Evolutionary conservation across 2,888 invertebrate genomes (phyloP).

Genomic region (Dendrolimus houi): DNA sequence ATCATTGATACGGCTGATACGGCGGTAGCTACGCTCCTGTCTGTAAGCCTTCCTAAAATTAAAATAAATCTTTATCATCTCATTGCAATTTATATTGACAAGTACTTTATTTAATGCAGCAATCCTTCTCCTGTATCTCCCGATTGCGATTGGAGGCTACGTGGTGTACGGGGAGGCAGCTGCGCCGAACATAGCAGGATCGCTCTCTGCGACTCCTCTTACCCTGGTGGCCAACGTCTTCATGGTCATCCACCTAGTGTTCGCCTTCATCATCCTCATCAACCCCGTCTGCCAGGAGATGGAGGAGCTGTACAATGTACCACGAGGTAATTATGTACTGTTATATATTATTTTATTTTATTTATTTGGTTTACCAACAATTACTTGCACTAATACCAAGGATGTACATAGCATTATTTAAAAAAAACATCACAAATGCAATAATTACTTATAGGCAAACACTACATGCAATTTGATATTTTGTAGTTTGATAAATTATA

Average conservation of each 20-base stretch:
- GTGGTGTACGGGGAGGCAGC: conserved; percentile 78
- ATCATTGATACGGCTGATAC: no score
- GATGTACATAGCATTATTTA: no score
- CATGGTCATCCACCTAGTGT: conserved; percentile 79
- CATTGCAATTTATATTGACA: neutral
- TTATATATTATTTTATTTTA: no score
- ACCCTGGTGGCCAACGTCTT: conserved; percentile 76
- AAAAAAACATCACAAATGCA: no score
- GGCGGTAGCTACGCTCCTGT: no score
- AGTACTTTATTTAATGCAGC: conserved; percentile 41
- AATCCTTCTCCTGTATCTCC: conserved; percentile 73
- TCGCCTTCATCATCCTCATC: conserved; percentile 81
- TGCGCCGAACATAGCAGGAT: conserved; percentile 76
- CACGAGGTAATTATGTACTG: conserved; percentile 60
- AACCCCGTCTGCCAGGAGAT: conserved; percentile 84
- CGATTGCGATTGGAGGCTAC: conserved; percentile 79
- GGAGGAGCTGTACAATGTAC: conserved; percentile 79
- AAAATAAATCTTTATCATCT: neutral
- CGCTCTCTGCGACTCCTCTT: conserved; percentile 70
- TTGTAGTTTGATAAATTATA: no score
- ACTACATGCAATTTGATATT: no score
- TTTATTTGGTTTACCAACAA: no score
- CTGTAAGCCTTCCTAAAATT: no score
- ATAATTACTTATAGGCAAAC: no score
- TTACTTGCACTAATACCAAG: no score